Percentiles rank a stretch among this genome's conserved stretches.
Conservation (phyloP, 2,888 invertebrate genomes). For the Copidosoma aretas region DNA sequence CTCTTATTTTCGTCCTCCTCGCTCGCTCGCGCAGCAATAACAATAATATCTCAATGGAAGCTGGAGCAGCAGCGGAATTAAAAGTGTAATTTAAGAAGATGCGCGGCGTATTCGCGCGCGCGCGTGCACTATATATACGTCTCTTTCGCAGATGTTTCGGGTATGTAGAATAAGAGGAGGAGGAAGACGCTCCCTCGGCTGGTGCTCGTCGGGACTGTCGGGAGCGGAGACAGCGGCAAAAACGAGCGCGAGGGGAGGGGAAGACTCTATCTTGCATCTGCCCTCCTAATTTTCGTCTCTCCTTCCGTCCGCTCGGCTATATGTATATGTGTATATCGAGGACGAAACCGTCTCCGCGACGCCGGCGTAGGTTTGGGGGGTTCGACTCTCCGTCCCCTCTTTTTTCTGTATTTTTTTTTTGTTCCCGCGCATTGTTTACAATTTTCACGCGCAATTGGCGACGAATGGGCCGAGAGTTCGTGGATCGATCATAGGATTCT, state of each 20-base stretch:
- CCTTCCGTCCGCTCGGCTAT: not conserved
- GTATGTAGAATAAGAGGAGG: too few relatives aligned
- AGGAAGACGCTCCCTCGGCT: slow-evolving; percentile 1
- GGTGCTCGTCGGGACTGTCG: too few relatives aligned
- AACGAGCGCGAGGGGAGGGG: too few relatives aligned
- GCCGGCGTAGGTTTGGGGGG: too few relatives aligned
- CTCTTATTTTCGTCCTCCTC: too few relatives aligned
- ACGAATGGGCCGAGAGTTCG: slow-evolving; percentile 51
- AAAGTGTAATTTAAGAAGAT: slow-evolving; percentile 26
- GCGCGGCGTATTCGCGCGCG: slow-evolving; percentile 26
- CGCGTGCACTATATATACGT: not conserved
- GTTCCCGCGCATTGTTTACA: slow-evolving; percentile 53
- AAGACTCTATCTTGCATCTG: not conserved
- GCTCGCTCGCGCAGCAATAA: too few relatives aligned
- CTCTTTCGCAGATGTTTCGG: too few relatives aligned
- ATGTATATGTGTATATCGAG: not conserved
- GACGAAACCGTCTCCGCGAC: not conserved
- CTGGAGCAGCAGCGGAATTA: not conserved
- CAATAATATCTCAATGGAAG: too few relatives aligned
- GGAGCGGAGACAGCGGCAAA: too few relatives aligned
- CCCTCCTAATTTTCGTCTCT: not conserved
- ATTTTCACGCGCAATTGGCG: slow-evolving; percentile 62
- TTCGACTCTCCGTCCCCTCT: too few relatives aligned
- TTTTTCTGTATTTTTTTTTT: not conserved
- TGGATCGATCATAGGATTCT: slow-evolving; percentile 59